These are phyloP conservation scores for Drosophila albomicans DNA, from an alignment of 1,140 invertebrate species.

Conservation along the genomic window DNA sequence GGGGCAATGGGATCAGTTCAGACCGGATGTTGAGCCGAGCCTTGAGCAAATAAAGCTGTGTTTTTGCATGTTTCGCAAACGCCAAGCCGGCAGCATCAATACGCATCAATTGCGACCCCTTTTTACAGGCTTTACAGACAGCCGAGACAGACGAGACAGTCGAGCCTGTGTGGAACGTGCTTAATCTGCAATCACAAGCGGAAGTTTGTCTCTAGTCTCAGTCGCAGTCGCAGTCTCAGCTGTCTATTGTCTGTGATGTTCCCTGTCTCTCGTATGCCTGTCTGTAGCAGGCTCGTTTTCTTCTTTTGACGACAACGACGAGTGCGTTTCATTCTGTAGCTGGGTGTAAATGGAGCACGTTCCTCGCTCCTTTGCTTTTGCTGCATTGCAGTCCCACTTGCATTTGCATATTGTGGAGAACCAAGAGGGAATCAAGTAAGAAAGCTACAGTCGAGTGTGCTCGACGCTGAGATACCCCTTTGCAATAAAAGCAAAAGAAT, in stretches of 20 bases:
- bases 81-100: slow-evolving; percentile 72
- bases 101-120: slow-evolving; percentile 66
- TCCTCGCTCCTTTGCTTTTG: slow-evolving; percentile 47
- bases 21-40: slow-evolving; percentile 65
- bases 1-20: slow-evolving; percentile 16
- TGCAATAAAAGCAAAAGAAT: too few relatives aligned
- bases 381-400: slow-evolving; percentile 80
- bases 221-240: slow-evolving; percentile 6
- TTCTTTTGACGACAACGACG: slow-evolving; percentile 36
- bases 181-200: slow-evolving; percentile 81
- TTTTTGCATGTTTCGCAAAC: slow-evolving; percentile 72
- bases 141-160: slow-evolving; percentile 33
- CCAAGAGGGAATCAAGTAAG: too few relatives aligned
- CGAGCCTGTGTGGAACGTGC: slow-evolving; percentile 67
- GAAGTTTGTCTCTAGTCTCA: slow-evolving; percentile 61
- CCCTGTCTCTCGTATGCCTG: slow-evolving; percentile 24
- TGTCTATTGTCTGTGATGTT: slow-evolving; percentile 44
- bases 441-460: too few relatives aligned
- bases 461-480: too few relatives aligned
- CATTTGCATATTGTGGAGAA: slow-evolving; percentile 70
- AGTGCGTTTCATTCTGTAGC: slow-evolving; percentile 36
- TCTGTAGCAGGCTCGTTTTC: slow-evolving; percentile 41
- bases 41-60: slow-evolving; percentile 73
- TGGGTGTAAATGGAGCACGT: slow-evolving; percentile 53
- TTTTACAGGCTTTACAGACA: not conserved